Percentiles rank a stretch among this genome's conserved stretches.
Conservation (phyloP, 2,797 vertebrate species). For the Sebastes vulpes region DNA sequence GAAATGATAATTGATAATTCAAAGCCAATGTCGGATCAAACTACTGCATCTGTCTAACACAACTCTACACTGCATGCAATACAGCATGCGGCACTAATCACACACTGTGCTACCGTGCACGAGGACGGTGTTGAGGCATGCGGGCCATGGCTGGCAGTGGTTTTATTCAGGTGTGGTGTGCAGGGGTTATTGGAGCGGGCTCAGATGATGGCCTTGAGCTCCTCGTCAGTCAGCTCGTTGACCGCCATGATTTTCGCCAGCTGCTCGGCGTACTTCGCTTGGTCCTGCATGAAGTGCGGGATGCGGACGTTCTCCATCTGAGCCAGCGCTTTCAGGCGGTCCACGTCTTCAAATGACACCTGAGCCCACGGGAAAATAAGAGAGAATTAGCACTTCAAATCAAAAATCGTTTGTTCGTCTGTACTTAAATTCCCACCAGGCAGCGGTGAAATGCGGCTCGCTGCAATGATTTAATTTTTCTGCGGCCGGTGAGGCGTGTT, state of each 20-base stretch:
- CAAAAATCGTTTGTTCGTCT: background rate
- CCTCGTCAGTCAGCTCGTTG: constrained; percentile 91
- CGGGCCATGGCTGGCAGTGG: constrained; percentile 7
- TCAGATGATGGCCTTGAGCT: constrained; percentile 85
- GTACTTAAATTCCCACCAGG: too few species aligned
- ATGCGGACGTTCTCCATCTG: constrained; percentile 90
- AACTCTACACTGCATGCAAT: constrained; percentile 12
- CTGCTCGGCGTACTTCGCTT: constrained; percentile 87
- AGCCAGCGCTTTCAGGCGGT: constrained; percentile 88
- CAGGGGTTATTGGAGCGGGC: too few species aligned
- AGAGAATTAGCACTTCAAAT: background rate
- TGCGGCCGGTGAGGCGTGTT: too few species aligned
- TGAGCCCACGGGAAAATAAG: constrained; percentile 43
- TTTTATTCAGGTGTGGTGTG: background rate
- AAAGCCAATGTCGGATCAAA: background rate
- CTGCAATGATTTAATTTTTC: too few species aligned
- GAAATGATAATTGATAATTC: background rate
- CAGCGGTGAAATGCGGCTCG: accelerated
- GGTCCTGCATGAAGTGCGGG: constrained; percentile 94
- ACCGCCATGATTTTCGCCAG: constrained; percentile 94
- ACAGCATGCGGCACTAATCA: constrained; percentile 16
- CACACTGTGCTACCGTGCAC: constrained; percentile 5
- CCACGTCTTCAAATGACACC: constrained; percentile 95
- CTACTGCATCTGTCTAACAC: background rate
- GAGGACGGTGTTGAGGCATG: background rate